Percentiles rank a stretch among this genome's conserved stretches.
phyloP scores from a whole-genome alignment of 2,113 vertebrate species.

The Trichechus manatus region DNA sequence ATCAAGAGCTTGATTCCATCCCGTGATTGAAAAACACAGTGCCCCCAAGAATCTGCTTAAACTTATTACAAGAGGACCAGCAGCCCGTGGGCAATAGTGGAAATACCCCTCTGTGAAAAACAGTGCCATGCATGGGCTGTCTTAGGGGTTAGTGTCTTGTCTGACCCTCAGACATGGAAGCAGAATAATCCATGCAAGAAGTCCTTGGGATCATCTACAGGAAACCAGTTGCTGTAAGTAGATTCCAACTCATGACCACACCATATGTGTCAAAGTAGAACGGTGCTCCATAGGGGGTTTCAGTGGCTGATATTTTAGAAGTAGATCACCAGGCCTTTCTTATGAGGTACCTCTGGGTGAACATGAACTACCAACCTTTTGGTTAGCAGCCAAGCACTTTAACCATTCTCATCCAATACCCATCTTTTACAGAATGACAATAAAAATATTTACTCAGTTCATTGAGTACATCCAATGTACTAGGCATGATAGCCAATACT shows the following conservation, averaged over 20 bases:
- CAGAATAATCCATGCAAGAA: background rate
- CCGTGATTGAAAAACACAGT: background rate
- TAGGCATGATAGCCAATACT: background rate
- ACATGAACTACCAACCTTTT: background rate
- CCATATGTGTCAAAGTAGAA: background rate
- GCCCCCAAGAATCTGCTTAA: background rate
- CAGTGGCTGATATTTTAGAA: background rate
- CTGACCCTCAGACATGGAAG: background rate
- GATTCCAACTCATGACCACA: too few species aligned
- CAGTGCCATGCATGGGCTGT: fast-evolving
- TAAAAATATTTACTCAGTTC: background rate
- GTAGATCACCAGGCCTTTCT: background rate
- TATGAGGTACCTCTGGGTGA: background rate
- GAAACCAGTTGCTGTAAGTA: too few species aligned
- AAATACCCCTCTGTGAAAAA: background rate
- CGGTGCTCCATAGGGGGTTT: background rate
- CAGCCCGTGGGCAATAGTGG: background rate
- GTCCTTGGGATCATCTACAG: background rate
- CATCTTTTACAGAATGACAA: background rate
- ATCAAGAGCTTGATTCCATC: background rate
- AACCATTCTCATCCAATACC: background rate
- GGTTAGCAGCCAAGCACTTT: background rate
- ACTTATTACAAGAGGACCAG: background rate
- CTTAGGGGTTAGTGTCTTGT: background rate
- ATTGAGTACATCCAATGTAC: background rate